Conservation (phyloP, 2,797 vertebrate species). For the Limosa lapponica region DNA sequence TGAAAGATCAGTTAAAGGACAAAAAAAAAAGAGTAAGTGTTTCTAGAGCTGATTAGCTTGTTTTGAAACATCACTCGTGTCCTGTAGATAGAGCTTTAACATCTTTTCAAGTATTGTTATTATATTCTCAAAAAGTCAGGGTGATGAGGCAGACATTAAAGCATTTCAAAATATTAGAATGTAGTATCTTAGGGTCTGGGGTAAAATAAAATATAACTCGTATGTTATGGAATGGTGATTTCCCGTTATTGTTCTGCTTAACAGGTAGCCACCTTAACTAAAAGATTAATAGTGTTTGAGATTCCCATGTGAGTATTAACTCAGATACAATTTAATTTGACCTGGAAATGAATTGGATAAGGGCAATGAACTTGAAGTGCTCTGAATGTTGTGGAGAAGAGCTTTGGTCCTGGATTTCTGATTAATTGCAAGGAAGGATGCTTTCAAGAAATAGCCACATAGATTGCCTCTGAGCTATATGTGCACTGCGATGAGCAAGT, state of each 20-base stretch:
- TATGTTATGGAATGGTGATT: neutral
- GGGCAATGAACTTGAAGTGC: neutral
- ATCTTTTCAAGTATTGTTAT: neutral
- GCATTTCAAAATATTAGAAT: neutral
- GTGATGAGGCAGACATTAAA: neutral
- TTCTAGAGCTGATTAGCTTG: neutral
- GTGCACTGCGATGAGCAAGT: neutral
- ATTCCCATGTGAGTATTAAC: neutral
- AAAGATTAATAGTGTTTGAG: slow-evolving; percentile 8
- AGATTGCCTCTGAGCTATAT: neutral
- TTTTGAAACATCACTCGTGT: neutral
- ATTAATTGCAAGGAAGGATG: neutral
- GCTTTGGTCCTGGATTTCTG: neutral
- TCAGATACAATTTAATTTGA: slow-evolving; percentile 27
- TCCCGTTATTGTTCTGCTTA: neutral
- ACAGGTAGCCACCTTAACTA: neutral
- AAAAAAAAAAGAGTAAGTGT: neutral
- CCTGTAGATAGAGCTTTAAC: neutral
- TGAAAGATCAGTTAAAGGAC: neutral
- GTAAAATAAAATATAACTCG: neutral
- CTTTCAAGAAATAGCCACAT: neutral
- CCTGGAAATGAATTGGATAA: slow-evolving; percentile 18
- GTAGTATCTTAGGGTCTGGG: neutral
- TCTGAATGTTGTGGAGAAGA: neutral
- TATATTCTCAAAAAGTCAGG: neutral